Percentiles rank a stretch among this genome's conserved stretches.
Evolutionary conservation across 2,113 vertebrate species (phyloP).

Genomic region (Protobothrops mucrosquamatus): DNA sequence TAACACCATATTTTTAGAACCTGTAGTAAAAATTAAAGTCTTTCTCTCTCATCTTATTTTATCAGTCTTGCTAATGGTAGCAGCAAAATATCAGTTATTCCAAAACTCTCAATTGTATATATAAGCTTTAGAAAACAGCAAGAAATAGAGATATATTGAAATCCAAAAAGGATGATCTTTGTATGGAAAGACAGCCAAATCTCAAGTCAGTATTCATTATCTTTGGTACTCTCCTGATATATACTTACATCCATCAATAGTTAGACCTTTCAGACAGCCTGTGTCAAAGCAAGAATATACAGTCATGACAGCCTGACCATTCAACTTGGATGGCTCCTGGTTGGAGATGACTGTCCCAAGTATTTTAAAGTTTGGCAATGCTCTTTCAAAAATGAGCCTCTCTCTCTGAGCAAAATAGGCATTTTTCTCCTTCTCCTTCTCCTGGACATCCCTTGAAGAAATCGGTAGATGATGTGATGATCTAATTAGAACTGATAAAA

Average conservation of each 20-base stretch:
- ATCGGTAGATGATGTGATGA: not conserved
- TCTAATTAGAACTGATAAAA: not conserved
- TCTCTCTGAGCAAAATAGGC: not conserved
- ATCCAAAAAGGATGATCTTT: not conserved
- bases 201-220: not conserved
- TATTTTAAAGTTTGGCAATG: not conserved
- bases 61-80: not conserved
- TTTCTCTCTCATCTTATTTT: not conserved
- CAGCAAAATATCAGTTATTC: not conserved
- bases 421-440: not conserved
- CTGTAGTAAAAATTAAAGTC: not conserved
- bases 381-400: not conserved
- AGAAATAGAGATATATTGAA: not conserved
- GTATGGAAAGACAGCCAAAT: not conserved
- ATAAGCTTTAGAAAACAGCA: not conserved
- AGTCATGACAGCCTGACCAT: not conserved
- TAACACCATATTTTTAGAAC: not conserved
- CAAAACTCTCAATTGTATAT: not conserved
- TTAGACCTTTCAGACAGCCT: not conserved
- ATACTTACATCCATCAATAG: not conserved
- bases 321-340: not conserved
- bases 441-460: not conserved
- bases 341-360: not conserved
- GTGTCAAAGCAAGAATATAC: no score
- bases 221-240: not conserved